Base-by-base conservation (phyloP, 2,888 invertebrate genomes). In the Temnothorax rugatulus region DNA sequence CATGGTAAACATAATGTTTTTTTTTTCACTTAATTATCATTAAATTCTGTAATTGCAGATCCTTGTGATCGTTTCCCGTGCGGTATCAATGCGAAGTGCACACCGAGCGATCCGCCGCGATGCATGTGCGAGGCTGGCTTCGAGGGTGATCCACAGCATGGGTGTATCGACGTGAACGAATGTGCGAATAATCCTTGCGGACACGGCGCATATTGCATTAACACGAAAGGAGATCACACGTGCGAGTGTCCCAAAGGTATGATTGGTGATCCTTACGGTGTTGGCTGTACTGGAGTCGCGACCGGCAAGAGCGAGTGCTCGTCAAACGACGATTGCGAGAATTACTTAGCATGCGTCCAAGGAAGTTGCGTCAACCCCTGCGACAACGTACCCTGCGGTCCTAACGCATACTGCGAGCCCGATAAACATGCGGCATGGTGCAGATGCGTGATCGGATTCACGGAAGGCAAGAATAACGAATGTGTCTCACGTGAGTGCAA, bases 1-100 rank as follows among this genome's bases (percentile, higher is more conserved):
- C 2, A 34, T 21, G n/a, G 47, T n/a, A 41, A 25, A 34, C n/a
- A 52, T 57, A 18, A 41, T 61, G n/a, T 75, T 75, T 25, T 54
- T 75, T 25, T 54, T 7, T 50, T n/a, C 0, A 7, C 11, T 2
- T n/a, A 18, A 15, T 34, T 59, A 9, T 25, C 9, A 63, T 50
- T 29, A 9, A n/a, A 18, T 76, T 83, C 7, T n/a, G 13, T 52
- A 71, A 25, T 75, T 61, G 21, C 84, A 96, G 96, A 95, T 93
- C 98, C 98, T 9, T 99, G 98, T 94, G 98, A 99, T 94, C 96
- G 98, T 85, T 98, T 97, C 94, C 97, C 97, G 11, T 99, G 99
- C 91, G 98, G 99, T 50, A 97, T 98, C 71, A 98, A 98, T 93
- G 97, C 98, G 4, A 97, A 97, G 95, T 99, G 98, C 94, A 98